Conservation (phyloP, 2,113 vertebrate species). For the Varanus komodoensis region DNA sequence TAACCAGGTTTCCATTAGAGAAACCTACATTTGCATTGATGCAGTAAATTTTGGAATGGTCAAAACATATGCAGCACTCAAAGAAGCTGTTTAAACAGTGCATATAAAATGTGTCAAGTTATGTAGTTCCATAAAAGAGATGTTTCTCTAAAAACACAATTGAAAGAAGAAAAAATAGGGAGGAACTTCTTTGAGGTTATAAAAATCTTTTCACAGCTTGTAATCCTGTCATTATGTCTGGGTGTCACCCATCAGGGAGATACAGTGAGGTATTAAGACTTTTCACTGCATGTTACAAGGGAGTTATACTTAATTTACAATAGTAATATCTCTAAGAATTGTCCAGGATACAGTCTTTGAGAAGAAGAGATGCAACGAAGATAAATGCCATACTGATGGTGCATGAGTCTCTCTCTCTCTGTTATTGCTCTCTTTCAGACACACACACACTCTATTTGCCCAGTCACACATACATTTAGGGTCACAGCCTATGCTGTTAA, state of each 20-base stretch:
- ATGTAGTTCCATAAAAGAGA: neutral
- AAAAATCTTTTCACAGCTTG: neutral
- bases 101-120: constrained; percentile 4
- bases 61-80: constrained; percentile 38
- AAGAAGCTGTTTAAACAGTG: neutral
- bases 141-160: neutral
- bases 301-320: constrained; percentile 6
- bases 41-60: constrained; percentile 40
- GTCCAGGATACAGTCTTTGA: neutral
- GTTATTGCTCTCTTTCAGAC: neutral
- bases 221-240: neutral
- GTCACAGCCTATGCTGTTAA: constrained; percentile 1
- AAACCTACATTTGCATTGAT: constrained; percentile 55
- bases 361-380: neutral
- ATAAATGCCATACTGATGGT: neutral
- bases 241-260: neutral
- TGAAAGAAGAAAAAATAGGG: neutral
- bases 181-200: neutral
- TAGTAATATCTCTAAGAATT: neutral
- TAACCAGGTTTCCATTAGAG: constrained; percentile 54
- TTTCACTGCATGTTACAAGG: neutral
- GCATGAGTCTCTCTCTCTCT: neutral
- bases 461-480: neutral
- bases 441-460: neutral
- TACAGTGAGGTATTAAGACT: neutral